phyloP scores from a whole-genome alignment of 2,888 invertebrate genomes.

The Ariolimax columbianus region DNA sequence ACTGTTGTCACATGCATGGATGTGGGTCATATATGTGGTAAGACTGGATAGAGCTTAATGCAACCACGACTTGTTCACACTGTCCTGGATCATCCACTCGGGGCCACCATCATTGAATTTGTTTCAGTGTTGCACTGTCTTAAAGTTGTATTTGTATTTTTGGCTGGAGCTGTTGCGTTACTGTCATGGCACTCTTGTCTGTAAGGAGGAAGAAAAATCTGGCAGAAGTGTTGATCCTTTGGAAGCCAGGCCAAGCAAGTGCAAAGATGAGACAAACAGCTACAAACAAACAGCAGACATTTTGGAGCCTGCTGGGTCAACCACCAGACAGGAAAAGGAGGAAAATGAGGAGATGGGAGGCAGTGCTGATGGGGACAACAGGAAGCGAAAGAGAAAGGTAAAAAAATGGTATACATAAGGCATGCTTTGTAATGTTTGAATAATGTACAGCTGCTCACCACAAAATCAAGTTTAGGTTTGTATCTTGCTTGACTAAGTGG shows the following conservation, averaged over 20 bases:
- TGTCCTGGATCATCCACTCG: too few species aligned
- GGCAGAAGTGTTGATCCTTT: background rate
- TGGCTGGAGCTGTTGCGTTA: conserved; percentile 14
- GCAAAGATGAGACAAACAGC: conserved; percentile 15
- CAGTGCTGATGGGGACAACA: conserved; percentile 25
- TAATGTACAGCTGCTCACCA: background rate
- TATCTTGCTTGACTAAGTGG: background rate
- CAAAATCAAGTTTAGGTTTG: background rate
- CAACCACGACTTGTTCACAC: too few species aligned
- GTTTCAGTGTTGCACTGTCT: background rate
- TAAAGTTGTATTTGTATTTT: conserved; percentile 1
- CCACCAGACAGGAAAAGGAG: background rate
- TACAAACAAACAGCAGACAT: conserved; percentile 3
- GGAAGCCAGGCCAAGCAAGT: background rate
- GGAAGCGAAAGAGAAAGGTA: conserved; percentile 41
- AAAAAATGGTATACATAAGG: background rate
- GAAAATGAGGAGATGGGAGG: conserved; percentile 33
- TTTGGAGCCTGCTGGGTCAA: background rate
- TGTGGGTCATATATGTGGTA: background rate
- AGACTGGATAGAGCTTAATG: too few species aligned
- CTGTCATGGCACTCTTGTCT: conserved; percentile 32
- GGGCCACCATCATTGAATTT: too few species aligned
- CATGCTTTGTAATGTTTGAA: background rate
- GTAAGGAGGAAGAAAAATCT: conserved; percentile 34
- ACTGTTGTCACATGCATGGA: background rate